Evolutionary conservation across 2,113 vertebrate species (phyloP), one percentile per base, ranked within the genome.

Genomic region (Neopipo cinnamomea): DNA sequence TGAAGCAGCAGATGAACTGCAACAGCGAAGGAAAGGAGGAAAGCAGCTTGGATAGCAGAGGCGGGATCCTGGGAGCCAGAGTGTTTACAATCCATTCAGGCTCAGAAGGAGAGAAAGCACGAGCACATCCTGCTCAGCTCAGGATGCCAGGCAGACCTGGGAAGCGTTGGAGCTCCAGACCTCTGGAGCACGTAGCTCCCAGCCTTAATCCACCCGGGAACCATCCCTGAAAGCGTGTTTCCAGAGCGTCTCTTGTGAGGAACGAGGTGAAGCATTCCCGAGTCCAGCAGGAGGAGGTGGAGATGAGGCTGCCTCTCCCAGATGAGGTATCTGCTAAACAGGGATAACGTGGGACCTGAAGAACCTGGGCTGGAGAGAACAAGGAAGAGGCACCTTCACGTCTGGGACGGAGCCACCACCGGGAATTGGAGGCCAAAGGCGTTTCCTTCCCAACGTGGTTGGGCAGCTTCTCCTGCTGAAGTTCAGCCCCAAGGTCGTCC

Each of bases 261-360:
- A 93, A 49, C 12, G 9, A 18, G 42, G 33, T 2, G 19, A 53
- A 16, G 46, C 20, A 18, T 25, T 37, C 18, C 75, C 2, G 27
- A 82, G 88, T 53, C 86, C 58, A 4, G 2, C 3, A 42, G 50
- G 21, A 82, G 4, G 15, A 53, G 77, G 27, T 7, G 75, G 23
- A 68, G 71, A 2, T 12, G 22, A 49, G 72, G 13, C 46, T 8
- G 44, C 93, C 78, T 78, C 92, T 80, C 28, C 3, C 83, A 16
- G 15, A 12, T 95, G 96, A 97, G 96, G 96, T 95, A 96, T 95
- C 73, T 78, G 95, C 68, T 68, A 65, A 91, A 35, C 19, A 74
- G 88, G 75, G 77, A 14, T 2, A 44, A 71, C 2, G 84, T 50
- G 91, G 86, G 37, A 95, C 90, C 94, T 89, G 88, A 94, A 94